Conservation (phyloP, 2,888 invertebrate species). For the Trissolcus japonicus region DNA sequence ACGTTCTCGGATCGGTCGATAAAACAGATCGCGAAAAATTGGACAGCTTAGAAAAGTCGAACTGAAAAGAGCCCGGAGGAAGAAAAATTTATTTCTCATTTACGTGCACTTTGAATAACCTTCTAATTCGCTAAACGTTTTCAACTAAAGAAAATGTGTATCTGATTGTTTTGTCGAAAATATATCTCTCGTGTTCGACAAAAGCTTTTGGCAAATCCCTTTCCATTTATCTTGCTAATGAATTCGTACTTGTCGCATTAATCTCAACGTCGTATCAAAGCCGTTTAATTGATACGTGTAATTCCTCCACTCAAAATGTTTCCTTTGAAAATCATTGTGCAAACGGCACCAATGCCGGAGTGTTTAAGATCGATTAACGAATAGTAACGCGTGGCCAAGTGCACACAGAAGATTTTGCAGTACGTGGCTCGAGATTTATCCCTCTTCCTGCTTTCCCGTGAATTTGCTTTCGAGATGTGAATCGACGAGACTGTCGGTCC, state of each 20-base stretch:
- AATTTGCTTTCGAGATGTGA: constrained; percentile 48
- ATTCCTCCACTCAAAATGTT: constrained; percentile 14
- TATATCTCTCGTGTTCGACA: not conserved
- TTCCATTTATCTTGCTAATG: constrained; percentile 40
- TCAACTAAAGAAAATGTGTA: too few relatives aligned
- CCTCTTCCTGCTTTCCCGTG: constrained; percentile 45
- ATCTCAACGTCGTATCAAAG: constrained; percentile 30
- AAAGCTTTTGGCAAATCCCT: constrained; percentile 30
- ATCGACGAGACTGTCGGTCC: constrained; percentile 34
- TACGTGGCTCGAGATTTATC: constrained; percentile 23
- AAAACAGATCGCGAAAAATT: too few relatives aligned
- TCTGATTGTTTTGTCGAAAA: not conserved
- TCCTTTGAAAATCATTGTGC: constrained; percentile 25
- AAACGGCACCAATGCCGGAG: not conserved
- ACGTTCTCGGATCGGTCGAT: not conserved
- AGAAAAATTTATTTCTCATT: too few relatives aligned
- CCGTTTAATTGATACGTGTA: constrained; percentile 37
- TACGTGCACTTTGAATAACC: too few relatives aligned
- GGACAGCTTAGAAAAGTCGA: too few relatives aligned
- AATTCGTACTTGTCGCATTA: constrained; percentile 46
- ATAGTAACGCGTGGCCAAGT: constrained; percentile 32
- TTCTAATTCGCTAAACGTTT: too few relatives aligned
- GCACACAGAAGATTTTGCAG: constrained; percentile 28
- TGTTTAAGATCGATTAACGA: constrained; percentile 36
- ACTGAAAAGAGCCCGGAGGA: too few relatives aligned